Conservation (phyloP, 2,888 invertebrate species). For the Eupithecia tripunctaria region DNA sequence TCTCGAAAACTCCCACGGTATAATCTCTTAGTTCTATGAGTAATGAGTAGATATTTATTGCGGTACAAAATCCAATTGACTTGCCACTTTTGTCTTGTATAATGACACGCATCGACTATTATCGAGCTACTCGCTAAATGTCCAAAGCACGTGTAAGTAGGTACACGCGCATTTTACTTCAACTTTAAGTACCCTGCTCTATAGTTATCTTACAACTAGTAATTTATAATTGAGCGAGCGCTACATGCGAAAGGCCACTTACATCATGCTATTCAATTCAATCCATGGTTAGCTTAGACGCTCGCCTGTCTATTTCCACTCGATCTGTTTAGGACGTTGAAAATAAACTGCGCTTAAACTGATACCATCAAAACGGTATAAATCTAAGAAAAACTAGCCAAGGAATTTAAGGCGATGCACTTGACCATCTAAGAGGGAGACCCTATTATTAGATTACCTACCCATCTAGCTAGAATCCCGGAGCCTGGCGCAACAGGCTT, state of each 20-base stretch:
- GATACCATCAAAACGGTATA: slow-evolving; percentile 50
- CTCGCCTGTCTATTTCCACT: slow-evolving; percentile 29
- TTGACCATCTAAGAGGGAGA: slow-evolving; percentile 59
- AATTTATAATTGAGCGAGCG: slow-evolving; percentile 32
- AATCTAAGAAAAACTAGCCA: slow-evolving; percentile 57
- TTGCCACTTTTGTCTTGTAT: slow-evolving; percentile 43
- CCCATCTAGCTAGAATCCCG: slow-evolving; percentile 68
- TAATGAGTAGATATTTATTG: slow-evolving; percentile 41
- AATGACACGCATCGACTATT: slow-evolving; percentile 56
- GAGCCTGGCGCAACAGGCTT: slow-evolving; percentile 67
- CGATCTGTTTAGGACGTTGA: slow-evolving; percentile 38
- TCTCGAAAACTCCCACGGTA: slow-evolving; percentile 52
- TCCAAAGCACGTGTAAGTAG: slow-evolving; percentile 48
- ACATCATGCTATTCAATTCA: slow-evolving; percentile 30
- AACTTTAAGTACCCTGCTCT: slow-evolving; percentile 24
- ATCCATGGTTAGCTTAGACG: slow-evolving; percentile 25
- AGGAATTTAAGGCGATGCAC: slow-evolving; percentile 59
- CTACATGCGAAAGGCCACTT: slow-evolving; percentile 31
- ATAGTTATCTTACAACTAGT: slow-evolving; percentile 43
- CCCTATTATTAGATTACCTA: slow-evolving; percentile 78
- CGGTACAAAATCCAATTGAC: slow-evolving; percentile 52
- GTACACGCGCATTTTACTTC: slow-evolving; percentile 36
- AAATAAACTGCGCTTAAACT: slow-evolving; percentile 42
- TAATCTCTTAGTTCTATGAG: slow-evolving; percentile 50
- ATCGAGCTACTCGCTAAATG: slow-evolving; percentile 49